Conservation (phyloP, 2,797 vertebrate species). For the Tympanoctomys barrerae region DNA sequence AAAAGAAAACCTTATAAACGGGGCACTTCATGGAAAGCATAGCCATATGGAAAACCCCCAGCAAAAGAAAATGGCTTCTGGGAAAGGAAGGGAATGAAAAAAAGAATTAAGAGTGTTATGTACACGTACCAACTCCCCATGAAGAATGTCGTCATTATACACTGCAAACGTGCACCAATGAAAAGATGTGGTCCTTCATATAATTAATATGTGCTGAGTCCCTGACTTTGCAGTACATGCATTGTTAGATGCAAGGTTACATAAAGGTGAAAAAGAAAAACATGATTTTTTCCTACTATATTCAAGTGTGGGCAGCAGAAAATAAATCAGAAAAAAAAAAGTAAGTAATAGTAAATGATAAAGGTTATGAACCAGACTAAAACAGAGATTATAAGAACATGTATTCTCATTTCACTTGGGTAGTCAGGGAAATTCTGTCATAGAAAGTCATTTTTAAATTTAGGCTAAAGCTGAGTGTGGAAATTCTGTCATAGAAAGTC, state of each 20-base stretch:
- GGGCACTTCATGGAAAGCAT: neutral
- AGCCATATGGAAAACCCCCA: neutral
- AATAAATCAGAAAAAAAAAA: neutral
- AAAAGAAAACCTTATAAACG: neutral
- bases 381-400: neutral
- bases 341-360: neutral
- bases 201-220: neutral
- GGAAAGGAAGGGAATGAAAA: neutral
- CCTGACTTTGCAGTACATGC: neutral
- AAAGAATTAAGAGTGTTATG: neutral
- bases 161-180: neutral
- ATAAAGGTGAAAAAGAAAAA: neutral
- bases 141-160: neutral
- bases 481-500: neutral
- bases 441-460: neutral
- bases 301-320: slow-evolving; percentile 9
- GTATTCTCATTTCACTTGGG: neutral
- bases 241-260: neutral
- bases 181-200: neutral
- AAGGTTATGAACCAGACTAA: slow-evolving; percentile 4
- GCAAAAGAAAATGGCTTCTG: neutral
- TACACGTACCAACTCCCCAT: neutral
- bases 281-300: neutral
- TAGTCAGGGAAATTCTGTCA: slow-evolving; percentile 12
- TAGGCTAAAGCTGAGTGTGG: neutral